These are phyloP conservation scores for Podarcis raffonei DNA, from an alignment of 2,113 vertebrate genomes.

Conservation along the genomic window DNA sequence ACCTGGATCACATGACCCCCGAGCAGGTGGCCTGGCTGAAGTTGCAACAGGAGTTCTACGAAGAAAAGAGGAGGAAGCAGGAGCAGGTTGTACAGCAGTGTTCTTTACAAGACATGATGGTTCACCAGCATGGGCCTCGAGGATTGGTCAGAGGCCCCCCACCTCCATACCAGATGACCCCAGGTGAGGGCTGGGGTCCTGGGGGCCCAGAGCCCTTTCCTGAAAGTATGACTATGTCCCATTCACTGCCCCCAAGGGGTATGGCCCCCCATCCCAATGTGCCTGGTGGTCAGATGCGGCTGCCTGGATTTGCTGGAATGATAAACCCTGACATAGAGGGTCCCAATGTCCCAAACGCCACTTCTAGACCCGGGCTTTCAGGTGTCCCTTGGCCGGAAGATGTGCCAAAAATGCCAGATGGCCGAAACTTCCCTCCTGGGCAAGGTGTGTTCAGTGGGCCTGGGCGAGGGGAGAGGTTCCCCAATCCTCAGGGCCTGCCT, in stretches of 20 bases:
- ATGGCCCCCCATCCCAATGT: constrained; percentile 88
- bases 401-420: constrained; percentile 94
- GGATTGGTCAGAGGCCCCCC: constrained; percentile 93
- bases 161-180: constrained; percentile 94
- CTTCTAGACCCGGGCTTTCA: constrained; percentile 85
- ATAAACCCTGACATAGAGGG: constrained; percentile 96
- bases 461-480: constrained; percentile 92
- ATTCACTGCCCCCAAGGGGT: constrained; percentile 88
- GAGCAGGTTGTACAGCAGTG: constrained; percentile 94
- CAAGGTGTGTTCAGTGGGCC: constrained; percentile 93
- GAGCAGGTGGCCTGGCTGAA: constrained; percentile 98
- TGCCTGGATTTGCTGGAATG: constrained; percentile 95
- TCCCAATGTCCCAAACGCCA: constrained; percentile 80
- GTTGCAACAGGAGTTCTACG: constrained; percentile 97
- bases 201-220: constrained; percentile 89
- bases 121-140: constrained; percentile 93
- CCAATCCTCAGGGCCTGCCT: constrained; percentile 91
- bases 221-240: constrained; percentile 86
- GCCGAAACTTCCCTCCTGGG: constrained; percentile 90
- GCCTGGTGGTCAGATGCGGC: constrained; percentile 85
- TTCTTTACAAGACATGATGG: constrained; percentile 95
- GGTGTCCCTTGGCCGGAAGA: constrained; percentile 95
- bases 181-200: constrained; percentile 91
- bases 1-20: constrained; percentile 96
- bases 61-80: constrained; percentile 97